Evolutionary conservation across 2,113 vertebrate species (phyloP).

Genomic region (Xyrauchen texanus): DNA sequence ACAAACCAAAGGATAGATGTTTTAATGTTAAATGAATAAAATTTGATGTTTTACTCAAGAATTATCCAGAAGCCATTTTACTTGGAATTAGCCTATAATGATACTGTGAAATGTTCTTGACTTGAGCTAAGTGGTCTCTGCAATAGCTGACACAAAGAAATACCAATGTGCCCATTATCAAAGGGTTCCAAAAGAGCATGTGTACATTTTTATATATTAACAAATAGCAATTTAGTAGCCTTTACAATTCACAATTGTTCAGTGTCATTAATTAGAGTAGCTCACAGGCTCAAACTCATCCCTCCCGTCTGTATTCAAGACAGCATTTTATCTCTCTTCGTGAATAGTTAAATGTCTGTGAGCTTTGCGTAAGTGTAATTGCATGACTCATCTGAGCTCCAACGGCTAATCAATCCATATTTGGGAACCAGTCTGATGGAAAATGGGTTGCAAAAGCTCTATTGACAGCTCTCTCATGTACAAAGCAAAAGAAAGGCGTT

Average conservation of each 20-base stretch:
- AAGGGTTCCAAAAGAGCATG: conserved; percentile 8
- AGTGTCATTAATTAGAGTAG: conserved; percentile 13
- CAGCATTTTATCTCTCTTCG: conserved; percentile 6
- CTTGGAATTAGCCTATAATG: conserved; percentile 43
- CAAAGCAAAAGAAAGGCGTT: too few species aligned
- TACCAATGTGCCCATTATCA: not conserved
- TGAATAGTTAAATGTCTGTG: conserved; percentile 16
- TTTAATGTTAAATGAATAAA: conserved; percentile 3
- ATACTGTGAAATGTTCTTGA: conserved; percentile 37
- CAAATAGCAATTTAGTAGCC: conserved; percentile 4
- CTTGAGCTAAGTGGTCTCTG: conserved; percentile 31
- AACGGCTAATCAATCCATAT: conserved; percentile 38
- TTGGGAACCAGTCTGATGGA: conserved; percentile 3
- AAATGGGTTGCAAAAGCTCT: not conserved
- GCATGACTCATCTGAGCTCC: conserved; percentile 20
- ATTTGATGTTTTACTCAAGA: conserved; percentile 19
- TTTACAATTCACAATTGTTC: conserved; percentile 24
- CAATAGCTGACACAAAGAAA: conserved; percentile 29
- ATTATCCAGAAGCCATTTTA: conserved; percentile 46
- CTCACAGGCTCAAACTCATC: not conserved
- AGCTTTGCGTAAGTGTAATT: conserved; percentile 11
- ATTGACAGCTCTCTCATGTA: not conserved
- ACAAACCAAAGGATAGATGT: conserved; percentile 41
- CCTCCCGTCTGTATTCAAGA: not conserved
- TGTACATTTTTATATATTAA: conserved; percentile 1